These are phyloP conservation scores for Eupeodes corollae DNA, from an alignment of 1,140 invertebrate genomes.

Conservation along the genomic window DNA sequence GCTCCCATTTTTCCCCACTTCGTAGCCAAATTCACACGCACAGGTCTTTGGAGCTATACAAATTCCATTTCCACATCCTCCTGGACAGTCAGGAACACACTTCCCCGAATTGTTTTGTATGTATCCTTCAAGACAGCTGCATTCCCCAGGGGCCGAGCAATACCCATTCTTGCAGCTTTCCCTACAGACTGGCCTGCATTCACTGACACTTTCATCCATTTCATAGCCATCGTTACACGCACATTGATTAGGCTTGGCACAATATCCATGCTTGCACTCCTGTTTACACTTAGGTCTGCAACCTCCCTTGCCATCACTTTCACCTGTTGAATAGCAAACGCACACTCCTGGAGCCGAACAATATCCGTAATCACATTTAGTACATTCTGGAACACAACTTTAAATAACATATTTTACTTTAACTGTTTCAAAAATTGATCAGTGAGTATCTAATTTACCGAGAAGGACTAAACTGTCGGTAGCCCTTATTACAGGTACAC, in stretches of 20 bases:
- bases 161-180: conserved; percentile 47
- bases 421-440: too few species aligned
- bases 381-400: conserved; percentile 26
- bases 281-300: conserved; percentile 34
- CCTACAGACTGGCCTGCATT: conserved; percentile 44
- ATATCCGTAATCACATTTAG: conserved; percentile 33
- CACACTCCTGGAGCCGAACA: conserved; percentile 40
- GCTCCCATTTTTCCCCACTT: conserved; percentile 5
- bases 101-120: conserved; percentile 34
- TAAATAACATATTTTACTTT: conserved; percentile 26
- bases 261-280: conserved; percentile 45
- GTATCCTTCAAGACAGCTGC: conserved; percentile 38
- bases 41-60: conserved; percentile 43
- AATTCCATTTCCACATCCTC: conserved; percentile 45
- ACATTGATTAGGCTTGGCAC: conserved; percentile 43
- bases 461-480: conserved; percentile 21
- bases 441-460: conserved; percentile 22
- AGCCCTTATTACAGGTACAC: conserved; percentile 35
- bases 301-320: conserved; percentile 21
- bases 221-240: conserved; percentile 43
- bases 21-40: conserved; percentile 31
- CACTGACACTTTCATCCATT: conserved; percentile 29
- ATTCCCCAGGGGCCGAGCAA: conserved; percentile 45
- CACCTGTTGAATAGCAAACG: conserved; percentile 36
- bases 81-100: conserved; percentile 45